phyloP scores from a whole-genome alignment of 2,797 vertebrate genomes.

The Chloroceryle inda region DNA sequence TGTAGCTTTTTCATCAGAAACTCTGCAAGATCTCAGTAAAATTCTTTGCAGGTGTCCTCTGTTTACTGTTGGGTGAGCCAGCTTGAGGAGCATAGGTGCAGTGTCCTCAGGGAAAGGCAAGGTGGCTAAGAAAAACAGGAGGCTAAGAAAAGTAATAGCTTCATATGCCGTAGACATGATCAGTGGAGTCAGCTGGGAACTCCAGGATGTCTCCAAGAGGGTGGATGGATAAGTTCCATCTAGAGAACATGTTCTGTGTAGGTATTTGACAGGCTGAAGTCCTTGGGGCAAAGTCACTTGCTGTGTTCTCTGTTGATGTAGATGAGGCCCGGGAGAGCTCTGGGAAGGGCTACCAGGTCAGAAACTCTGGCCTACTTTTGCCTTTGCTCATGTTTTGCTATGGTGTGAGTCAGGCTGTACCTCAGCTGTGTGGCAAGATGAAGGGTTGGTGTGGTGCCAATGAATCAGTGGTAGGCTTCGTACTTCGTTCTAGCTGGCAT shows the following conservation, averaged over 20 bases:
- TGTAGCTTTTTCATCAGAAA: background rate
- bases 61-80: background rate
- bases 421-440: background rate
- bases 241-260: background rate
- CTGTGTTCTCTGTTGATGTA: background rate
- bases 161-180: background rate
- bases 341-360: slow-evolving; percentile 2
- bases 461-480: background rate
- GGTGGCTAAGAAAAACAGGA: background rate
- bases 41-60: background rate
- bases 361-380: slow-evolving; percentile 2
- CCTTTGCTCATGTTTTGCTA: background rate
- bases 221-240: background rate
- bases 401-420: background rate
- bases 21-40: background rate
- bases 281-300: background rate
- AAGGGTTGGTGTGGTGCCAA: rapidly evolving
- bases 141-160: background rate
- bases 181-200: background rate
- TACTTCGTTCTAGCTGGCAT: background rate
- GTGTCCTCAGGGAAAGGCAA: background rate
- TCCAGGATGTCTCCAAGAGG: background rate
- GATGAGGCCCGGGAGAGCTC: background rate
- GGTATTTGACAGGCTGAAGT: slow-evolving; percentile 4
- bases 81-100: background rate